Evolutionary conservation across 2,113 vertebrate genomes (phyloP).

Genomic region (Sylvietta virens): DNA sequence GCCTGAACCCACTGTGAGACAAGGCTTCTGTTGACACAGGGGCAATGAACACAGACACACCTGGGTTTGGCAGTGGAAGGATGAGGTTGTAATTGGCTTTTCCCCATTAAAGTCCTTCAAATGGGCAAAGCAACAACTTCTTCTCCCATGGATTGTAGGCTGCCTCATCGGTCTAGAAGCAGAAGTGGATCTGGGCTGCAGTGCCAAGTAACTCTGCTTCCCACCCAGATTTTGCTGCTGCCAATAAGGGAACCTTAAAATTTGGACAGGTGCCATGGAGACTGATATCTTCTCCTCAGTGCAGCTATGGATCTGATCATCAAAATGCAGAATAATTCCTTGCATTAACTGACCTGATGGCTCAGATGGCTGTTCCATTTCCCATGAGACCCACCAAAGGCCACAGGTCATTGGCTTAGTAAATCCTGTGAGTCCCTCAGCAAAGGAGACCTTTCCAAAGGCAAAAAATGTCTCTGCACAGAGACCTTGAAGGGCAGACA

Average conservation of each 20-base stretch:
- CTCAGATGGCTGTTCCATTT: not conserved
- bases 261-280: not conserved
- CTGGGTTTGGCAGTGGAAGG: not conserved
- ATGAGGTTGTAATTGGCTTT: not conserved
- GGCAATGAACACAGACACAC: not conserved
- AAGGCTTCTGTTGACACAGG: not conserved
- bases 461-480: not conserved
- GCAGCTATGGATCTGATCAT: not conserved
- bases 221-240: not conserved
- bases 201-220: not conserved
- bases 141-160: not conserved
- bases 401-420: not conserved
- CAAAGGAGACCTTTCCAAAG: not conserved
- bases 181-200: not conserved
- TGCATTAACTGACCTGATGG: not conserved
- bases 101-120: not conserved
- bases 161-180: not conserved
- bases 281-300: rapidly evolving
- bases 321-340: not conserved
- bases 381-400: not conserved
- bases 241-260: not conserved
- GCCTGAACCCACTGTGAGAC: not conserved
- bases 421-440: not conserved
- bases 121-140: not conserved
- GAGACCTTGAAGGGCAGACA: not conserved